These are phyloP conservation scores for Anseranas semipalmata DNA, from an alignment of 2,113 vertebrate genomes.

Conservation along the genomic window DNA sequence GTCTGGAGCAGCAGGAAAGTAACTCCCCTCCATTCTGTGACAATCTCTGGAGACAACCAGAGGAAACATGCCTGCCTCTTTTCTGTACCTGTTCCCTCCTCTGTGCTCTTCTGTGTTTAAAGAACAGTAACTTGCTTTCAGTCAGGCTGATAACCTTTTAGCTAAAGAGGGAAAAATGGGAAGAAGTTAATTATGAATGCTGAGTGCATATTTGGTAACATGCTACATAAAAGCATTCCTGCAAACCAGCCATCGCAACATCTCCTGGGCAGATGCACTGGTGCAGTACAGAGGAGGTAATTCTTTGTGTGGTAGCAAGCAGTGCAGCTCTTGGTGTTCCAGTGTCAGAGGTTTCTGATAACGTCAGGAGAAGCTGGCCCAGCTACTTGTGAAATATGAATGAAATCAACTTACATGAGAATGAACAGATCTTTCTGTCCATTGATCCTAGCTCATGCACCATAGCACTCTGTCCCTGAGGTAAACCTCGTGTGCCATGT, in stretches of 20 bases:
- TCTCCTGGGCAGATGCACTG: neutral
- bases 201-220: neutral
- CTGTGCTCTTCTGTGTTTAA: neutral
- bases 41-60: neutral
- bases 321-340: neutral
- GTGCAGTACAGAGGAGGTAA: neutral
- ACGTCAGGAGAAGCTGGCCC: neutral
- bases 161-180: neutral
- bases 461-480: neutral
- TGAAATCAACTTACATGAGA: neutral
- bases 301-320: neutral
- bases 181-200: neutral
- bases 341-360: neutral
- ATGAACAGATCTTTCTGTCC: neutral
- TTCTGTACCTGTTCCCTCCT: neutral
- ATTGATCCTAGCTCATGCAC: neutral
- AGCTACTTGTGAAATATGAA: neutral
- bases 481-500: neutral
- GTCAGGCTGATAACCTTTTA: neutral
- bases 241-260: neutral
- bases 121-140: neutral
- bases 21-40: neutral
- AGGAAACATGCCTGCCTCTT: neutral
- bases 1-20: neutral
- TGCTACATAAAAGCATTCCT: neutral